Evolutionary conservation across 2,797 vertebrate species (phyloP), one percentile per base, ranked within the genome.

Genomic region (Mormyrops attenuatus): DNA sequence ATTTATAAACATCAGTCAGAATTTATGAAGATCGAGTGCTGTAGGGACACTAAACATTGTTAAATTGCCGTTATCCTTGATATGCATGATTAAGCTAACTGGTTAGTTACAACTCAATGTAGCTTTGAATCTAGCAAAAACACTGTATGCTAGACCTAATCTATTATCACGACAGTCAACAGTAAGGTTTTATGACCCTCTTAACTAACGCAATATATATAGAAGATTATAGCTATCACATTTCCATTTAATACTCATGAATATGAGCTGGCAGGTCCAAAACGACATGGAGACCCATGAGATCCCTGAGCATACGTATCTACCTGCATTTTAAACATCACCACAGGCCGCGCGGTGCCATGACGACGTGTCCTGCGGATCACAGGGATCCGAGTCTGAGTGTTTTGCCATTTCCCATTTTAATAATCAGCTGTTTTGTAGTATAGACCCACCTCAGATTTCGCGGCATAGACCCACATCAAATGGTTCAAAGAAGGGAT

Each of bases 231-330:
- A 77, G 69, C 15, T 77, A 80, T 80, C 38, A 80, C 38, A 80
- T 80, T 80, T 44, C 34, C 73, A 80, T 80, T 80, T 80, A 5
- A 80, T 80, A 80, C 73, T 80, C 17, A 80, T 80, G 73, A 44
- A 80, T 80, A 20, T n/a, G 38, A 80, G 73, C 38, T 41, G 38
- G 38, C 73, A 80, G 73, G 26, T 80, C 73, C 73, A 6, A 80
- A 41, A 44, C 38, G 73, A 80, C 73, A 80, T 41, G 34, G 38
- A 80, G 73, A 69, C 73, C 73, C 34, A 80, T 80, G 15, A 41
- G 5, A 80, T 80, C 15, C 15, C 38, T 20, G 6, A 20, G 2
- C 73, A 17, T 80, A n/a, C 3, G 73, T n/a, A 44, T 80, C 38
- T 80, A 80, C 73, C 73, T 41, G 38, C 15, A 0, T 44, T 44